Base-by-base conservation (phyloP, 2,888 invertebrate species). In the Caenorhabditis sulstoni region DNA sequence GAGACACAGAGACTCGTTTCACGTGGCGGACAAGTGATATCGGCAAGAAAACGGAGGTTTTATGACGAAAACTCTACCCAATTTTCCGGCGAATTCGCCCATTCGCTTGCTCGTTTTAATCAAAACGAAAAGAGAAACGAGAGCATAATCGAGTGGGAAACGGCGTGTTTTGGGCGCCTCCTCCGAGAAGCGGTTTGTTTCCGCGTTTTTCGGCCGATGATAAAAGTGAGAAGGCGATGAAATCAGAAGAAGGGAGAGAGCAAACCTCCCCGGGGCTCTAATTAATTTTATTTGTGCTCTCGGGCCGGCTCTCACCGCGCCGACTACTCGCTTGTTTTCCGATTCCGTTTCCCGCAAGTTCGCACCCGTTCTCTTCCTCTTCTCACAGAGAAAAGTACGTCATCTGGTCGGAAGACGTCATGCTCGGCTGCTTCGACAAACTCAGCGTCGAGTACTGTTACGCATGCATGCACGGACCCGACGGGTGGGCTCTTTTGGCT, bases 71-170 rank as follows among this genome's bases (percentile, higher is more conserved):
- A n/a, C n/a, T n/a, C n/a, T n/a, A n/a, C n/a, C n/a, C 52, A 57
- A 66, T 22, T 49, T 41, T 52, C 50, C 5, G 12, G 44, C n/a
- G n/a, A n/a, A n/a, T n/a, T n/a, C n/a, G n/a, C n/a, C 16, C 11
- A 39, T 23, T 50, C 12, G 7, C 23, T 23, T 9, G 14, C 41
- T 49, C 41, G 1, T n/a, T 39, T 57, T 39, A 29, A 57, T 41
- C 16, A 37, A 12, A 11, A 12, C 39, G 58, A 70, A 70, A 52
- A 70, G 45, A 50, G 41, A 52, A 16, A 39, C 49, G 50, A 47
- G 50, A 39, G 59, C 70, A 70, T 70, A 70, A 70, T 70, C 61
- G 70, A 70, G 70, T 70, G 70, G 61, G 45, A 68, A 68, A 55
- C 61, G 53, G 71, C 22, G 55, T 35, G 39, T 62, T 71, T 45